Evolutionary conservation across 1,140 invertebrate species (phyloP), one percentile per base, ranked within the genome.

Genomic region (Leptonema lineaticorne): DNA sequence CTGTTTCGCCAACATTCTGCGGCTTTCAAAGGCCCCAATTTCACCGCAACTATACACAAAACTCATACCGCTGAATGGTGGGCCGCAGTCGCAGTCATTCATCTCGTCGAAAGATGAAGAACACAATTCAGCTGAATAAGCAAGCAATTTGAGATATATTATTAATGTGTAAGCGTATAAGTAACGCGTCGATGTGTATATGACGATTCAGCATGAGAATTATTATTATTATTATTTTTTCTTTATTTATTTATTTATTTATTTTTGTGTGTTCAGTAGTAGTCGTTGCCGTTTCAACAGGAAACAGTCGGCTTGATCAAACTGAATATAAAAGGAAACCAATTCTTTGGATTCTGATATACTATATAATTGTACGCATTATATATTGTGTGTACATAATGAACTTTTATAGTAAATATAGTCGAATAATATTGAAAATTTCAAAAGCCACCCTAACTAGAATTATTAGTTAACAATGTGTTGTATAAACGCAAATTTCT

Each of bases 1-100:
- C 22, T 53, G 50, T 53, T 53, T 53, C 50, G 50, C 50, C 50
- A 53, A 53, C 50, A 53, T 53, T 53, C 50, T 53, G 50, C 50
- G 50, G 50, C 3, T 24, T 53, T 53, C 50, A 22, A 53, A 53
- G 27, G 50, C 50, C 50, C 46, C 50, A 53, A 53, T 24, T 24
- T 53, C 50, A 26, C 4, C 50, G 27, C 50, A 53, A 11, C 22
- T 4, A 41, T 16, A 41, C 16, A 41, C 11, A 33, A 6, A 33
- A 33, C 37, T 41, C n/a, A 41, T 41, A 41, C 11, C 30, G 9
- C n/a, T n/a, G n/a, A n/a, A n/a, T n/a, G 11, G 9, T 41, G 37
- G 11, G 30, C 30, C 30, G 5, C 11, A 14, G 37, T 41, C 11
- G 11, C 9, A 11, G 20, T 48, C 24, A 53, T 53, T 53, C 50